Base-by-base conservation (phyloP, 2,797 vertebrate genomes). In the Eidolon dupreanum region DNA sequence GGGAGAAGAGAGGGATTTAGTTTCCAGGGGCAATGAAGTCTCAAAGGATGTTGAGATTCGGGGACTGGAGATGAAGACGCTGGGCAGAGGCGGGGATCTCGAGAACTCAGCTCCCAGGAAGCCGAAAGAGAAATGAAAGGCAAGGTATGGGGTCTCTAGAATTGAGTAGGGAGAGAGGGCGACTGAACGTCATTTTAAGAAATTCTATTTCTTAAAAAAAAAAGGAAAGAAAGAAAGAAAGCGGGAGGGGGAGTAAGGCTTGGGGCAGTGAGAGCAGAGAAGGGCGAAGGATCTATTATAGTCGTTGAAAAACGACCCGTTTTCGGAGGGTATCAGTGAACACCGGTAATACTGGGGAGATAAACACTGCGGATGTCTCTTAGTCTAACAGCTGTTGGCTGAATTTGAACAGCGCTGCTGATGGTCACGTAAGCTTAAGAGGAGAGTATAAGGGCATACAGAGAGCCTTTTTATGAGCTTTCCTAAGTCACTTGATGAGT, bases 361-460 rank as follows among this genome's bases (percentile, higher is more conserved):
- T 74, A 93, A 65, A 96, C 91, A 97, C 92, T 96, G 96, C 84
- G 75, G 95, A 97, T 93, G 66, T 81, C 82, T 95, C 79, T 96
- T n/a, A 83, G 41, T 96, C 66, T 97, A 93, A 94, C 82, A 92
- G 93, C 93, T 95, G 57, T 86, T 88, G 91, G 79, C 93, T 97
- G 87, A 91, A 95, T 97, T 96, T 95, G 83, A 95, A 93, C 92
- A 93, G 93, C 33, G 53, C 78, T 96, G 95, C 93, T 96, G 71
- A 92, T 51, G 79, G 59, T 97, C 95, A 97, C 81, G 63, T 96
- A 97, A 98, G 90, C 96, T 97, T 96, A 79, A 94, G 33, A 93
- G 65, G 78, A 94, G 73, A 77, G 61, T 68, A 36, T 74, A 87
- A 94, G 71, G 70, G 82, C 70, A 78, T 70, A 55, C 66, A 82